phyloP scores from a whole-genome alignment of 2,797 vertebrate species.

The Lepilemur septentrionalis region DNA sequence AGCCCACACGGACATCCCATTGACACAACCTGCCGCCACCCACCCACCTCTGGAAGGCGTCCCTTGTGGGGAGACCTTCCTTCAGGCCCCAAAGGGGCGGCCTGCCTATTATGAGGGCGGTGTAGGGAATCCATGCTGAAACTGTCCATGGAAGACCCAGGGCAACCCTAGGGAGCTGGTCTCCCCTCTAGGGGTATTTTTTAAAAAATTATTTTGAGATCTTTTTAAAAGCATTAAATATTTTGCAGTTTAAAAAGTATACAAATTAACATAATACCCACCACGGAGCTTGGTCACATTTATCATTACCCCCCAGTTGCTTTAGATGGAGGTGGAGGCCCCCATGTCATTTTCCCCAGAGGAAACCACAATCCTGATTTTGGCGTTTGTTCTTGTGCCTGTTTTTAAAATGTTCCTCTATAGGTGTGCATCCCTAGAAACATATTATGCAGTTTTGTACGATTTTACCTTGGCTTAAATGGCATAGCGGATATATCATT shows the following conservation, averaged over 20 bases:
- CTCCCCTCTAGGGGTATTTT: not conserved
- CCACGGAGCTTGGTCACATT: not conserved
- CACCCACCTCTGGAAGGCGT: constrained; percentile 16
- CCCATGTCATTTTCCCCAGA: not conserved
- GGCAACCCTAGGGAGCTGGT: not conserved
- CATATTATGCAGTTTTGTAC: not conserved
- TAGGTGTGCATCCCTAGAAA: not conserved
- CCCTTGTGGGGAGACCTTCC: not conserved
- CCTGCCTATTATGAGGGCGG: not conserved
- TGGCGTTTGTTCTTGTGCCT: not conserved
- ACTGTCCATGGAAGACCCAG: not conserved
- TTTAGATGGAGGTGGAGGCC: not conserved
- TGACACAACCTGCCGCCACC: not conserved
- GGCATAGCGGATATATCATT: not conserved
- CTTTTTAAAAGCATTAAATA: not conserved
- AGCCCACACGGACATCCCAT: constrained; percentile 38
- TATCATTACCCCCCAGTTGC: rapidly evolving
- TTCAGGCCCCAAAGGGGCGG: not conserved
- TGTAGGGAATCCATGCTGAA: not conserved
- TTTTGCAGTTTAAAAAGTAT: not conserved
- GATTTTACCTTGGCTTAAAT: not conserved
- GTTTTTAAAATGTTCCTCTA: not conserved
- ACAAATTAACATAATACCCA: not conserved
- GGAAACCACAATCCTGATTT: not conserved
- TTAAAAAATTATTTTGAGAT: not conserved